phyloP scores from a whole-genome alignment of 1,140 invertebrate species.

The Drosophila busckii region DNA sequence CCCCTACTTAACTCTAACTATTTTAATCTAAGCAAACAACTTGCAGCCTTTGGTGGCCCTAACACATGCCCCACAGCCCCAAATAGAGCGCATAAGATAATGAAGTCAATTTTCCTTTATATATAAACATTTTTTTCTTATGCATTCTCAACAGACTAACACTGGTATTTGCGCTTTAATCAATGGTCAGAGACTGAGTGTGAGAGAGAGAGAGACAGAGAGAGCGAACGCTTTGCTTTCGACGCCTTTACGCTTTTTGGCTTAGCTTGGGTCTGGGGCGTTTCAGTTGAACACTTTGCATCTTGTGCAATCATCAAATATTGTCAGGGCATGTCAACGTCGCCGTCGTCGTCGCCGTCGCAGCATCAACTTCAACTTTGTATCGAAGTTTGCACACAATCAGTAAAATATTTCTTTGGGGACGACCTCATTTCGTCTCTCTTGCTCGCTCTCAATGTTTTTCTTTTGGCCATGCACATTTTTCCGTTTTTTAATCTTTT shows the following conservation, averaged over 20 bases:
- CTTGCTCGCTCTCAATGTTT: slow-evolving; percentile 47
- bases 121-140: not conserved
- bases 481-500: slow-evolving; percentile 74
- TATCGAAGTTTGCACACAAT: slow-evolving; percentile 77
- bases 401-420: slow-evolving; percentile 76
- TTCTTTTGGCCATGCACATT: slow-evolving; percentile 68
- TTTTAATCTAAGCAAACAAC: too few relatives aligned
- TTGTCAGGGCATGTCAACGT: slow-evolving; percentile 68
- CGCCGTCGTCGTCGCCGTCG: slow-evolving; percentile 7
- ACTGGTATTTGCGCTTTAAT: slow-evolving; percentile 21
- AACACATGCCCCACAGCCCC: too few relatives aligned
- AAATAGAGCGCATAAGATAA: slow-evolving; percentile 5
- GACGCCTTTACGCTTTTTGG: slow-evolving; percentile 8
- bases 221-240: too few relatives aligned
- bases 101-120: slow-evolving; percentile 10
- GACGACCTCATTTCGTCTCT: slow-evolving; percentile 70
- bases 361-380: slow-evolving; percentile 60
- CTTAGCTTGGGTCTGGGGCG: slow-evolving; percentile 15
- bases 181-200: too few relatives aligned
- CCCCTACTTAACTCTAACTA: too few relatives aligned
- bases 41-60: too few relatives aligned
- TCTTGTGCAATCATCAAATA: slow-evolving; percentile 77
- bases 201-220: too few relatives aligned
- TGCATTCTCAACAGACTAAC: not conserved
- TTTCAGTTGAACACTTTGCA: slow-evolving; percentile 71